Evolutionary conservation across 2,888 invertebrate species (phyloP).

Genomic region (Nymphalis polychloros): DNA sequence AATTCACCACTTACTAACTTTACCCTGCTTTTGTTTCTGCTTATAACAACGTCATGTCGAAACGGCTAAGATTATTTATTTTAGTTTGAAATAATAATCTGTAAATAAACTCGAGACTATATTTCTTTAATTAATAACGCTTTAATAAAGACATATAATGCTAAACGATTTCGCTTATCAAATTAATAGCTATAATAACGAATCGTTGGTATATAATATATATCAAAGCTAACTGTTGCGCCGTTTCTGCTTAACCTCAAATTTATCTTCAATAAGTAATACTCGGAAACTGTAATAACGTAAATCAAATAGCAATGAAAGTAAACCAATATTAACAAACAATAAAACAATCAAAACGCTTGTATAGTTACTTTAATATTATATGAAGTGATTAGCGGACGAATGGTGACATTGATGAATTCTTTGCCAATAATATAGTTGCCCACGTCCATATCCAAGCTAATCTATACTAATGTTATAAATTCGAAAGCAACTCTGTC

Average conservation of each 20-base stretch:
- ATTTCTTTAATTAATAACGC: too few relatives aligned
- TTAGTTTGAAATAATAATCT: too few relatives aligned
- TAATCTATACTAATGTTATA: too few relatives aligned
- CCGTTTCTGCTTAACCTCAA: conserved; percentile 10
- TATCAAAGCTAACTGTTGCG: conserved; percentile 15
- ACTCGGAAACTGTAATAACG: conserved; percentile 18
- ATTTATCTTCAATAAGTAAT: conserved; percentile 24
- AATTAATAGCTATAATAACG: background rate
- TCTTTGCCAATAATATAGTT: too few relatives aligned
- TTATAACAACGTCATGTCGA: too few relatives aligned
- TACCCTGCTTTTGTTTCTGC: too few relatives aligned
- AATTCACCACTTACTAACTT: too few relatives aligned
- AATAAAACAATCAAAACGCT: conserved; percentile 11
- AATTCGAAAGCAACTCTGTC: too few relatives aligned
- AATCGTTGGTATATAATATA: conserved; percentile 8
- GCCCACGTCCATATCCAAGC: too few relatives aligned
- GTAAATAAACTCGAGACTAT: too few relatives aligned
- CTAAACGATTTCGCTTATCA: background rate
- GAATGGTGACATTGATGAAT: background rate
- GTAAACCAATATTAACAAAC: conserved; percentile 9
- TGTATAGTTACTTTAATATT: conserved; percentile 5
- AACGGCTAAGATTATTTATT: too few relatives aligned
- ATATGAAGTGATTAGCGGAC: background rate
- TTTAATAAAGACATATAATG: too few relatives aligned
- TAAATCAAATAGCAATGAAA: conserved; percentile 20